phyloP scores from a whole-genome alignment of 2,113 vertebrate genomes.

The Fulmarus glacialis region DNA sequence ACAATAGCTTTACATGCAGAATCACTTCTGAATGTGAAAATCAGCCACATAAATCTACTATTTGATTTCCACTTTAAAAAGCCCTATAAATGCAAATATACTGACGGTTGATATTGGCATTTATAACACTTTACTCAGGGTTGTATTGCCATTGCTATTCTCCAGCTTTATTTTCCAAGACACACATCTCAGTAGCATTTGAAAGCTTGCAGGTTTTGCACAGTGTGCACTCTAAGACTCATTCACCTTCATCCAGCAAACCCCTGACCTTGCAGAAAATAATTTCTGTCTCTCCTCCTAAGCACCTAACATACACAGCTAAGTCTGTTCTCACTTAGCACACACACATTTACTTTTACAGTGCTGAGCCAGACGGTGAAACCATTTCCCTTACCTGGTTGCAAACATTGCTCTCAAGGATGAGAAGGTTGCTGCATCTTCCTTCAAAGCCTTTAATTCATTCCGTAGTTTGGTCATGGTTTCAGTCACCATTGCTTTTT shows the following conservation, averaged over 20 bases:
- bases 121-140: constrained; percentile 36
- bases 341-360: not conserved
- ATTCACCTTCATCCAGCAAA: constrained; percentile 21
- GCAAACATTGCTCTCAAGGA: constrained; percentile 98
- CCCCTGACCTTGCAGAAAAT: not conserved
- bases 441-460: constrained; percentile 96
- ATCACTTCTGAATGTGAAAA: constrained; percentile 11
- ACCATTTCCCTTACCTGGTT: constrained; percentile 81
- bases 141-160: constrained; percentile 22
- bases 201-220: constrained; percentile 29
- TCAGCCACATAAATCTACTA: constrained; percentile 13
- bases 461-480: constrained; percentile 98
- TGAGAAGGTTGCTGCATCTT: constrained; percentile 98
- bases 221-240: not conserved
- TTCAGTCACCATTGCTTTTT: constrained; percentile 96
- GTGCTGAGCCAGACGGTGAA: not conserved
- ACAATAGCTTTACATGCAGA: not conserved
- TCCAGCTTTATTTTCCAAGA: constrained; percentile 19
- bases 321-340: not conserved
- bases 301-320: not conserved
- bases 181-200: not conserved
- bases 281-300: not conserved
- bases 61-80: constrained; percentile 45
- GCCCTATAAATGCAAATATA: constrained; percentile 48
- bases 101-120: not conserved